Percentiles rank a stretch among this genome's conserved stretches.
Conservation (phyloP, 1,140 invertebrate species). For the Philopotamus ludificatus region DNA sequence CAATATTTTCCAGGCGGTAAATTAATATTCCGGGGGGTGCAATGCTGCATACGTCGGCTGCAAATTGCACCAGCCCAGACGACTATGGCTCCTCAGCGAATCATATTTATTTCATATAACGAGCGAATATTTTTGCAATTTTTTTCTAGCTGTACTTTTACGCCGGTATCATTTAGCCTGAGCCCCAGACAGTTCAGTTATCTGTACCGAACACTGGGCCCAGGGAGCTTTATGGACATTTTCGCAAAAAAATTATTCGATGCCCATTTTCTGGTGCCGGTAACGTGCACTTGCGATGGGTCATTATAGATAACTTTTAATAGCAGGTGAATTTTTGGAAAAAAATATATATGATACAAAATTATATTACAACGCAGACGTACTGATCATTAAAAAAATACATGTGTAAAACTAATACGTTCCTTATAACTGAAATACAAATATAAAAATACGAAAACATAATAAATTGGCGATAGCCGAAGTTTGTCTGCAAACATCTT, state of each 20-base stretch:
- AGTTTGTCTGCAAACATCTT: too few species aligned
- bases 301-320: constrained; percentile 18
- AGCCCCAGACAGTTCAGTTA: constrained; percentile 21
- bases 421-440: too few species aligned
- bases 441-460: too few species aligned
- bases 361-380: too few species aligned
- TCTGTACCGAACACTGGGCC: constrained; percentile 23
- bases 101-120: constrained; percentile 39
- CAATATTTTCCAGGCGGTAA: not conserved
- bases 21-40: constrained; percentile 7
- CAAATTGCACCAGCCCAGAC: not conserved
- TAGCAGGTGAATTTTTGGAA: too few species aligned
- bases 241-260: constrained; percentile 35
- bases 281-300: not conserved
- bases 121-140: constrained; percentile 25
- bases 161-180: constrained; percentile 26
- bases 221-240: constrained; percentile 36
- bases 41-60: constrained; percentile 5
- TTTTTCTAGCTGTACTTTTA: constrained; percentile 20
- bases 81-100: constrained; percentile 20
- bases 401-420: too few species aligned
- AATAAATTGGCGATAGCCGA: too few species aligned
- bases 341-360: too few species aligned
- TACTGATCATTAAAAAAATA: too few species aligned
- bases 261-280: constrained; percentile 13